Percentiles rank a stretch among this genome's conserved stretches.
phyloP scores from a whole-genome alignment of 1,140 invertebrate genomes.

The Trissolcus basalis region DNA sequence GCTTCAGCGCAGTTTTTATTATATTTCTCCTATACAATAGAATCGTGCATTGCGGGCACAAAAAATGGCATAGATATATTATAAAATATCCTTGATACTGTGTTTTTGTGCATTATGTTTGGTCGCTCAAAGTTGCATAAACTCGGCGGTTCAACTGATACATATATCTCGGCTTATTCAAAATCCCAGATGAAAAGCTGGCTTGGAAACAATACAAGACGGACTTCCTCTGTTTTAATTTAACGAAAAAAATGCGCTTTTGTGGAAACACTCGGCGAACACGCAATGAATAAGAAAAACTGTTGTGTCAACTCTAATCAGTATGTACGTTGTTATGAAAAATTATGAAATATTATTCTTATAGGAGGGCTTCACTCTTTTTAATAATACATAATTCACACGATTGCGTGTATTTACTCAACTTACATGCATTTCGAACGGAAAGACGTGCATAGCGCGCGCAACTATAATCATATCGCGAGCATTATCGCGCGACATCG shows the following conservation, averaged over 20 bases:
- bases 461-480: constrained; percentile 66
- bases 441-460: constrained; percentile 57
- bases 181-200: neutral
- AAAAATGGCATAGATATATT: constrained; percentile 60
- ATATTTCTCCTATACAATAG: constrained; percentile 45
- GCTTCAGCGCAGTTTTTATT: constrained; percentile 41
- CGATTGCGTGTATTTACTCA: constrained; percentile 58
- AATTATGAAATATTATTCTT: constrained; percentile 52
- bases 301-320: constrained; percentile 40
- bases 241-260: no score
- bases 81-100: constrained; percentile 55
- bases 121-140: constrained; percentile 38
- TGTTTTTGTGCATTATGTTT: constrained; percentile 51
- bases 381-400: constrained; percentile 62
- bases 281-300: constrained; percentile 44
- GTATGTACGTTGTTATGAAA: constrained; percentile 38
- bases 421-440: constrained; percentile 54
- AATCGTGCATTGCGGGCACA: constrained; percentile 40
- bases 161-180: neutral
- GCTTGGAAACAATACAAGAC: no score
- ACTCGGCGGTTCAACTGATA: neutral
- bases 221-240: no score
- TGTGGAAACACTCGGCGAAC: neutral
- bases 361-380: constrained; percentile 19
- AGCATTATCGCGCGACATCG: constrained; percentile 70